Conservation (phyloP, 2,888 invertebrate species). For the Volucella inflata region DNA sequence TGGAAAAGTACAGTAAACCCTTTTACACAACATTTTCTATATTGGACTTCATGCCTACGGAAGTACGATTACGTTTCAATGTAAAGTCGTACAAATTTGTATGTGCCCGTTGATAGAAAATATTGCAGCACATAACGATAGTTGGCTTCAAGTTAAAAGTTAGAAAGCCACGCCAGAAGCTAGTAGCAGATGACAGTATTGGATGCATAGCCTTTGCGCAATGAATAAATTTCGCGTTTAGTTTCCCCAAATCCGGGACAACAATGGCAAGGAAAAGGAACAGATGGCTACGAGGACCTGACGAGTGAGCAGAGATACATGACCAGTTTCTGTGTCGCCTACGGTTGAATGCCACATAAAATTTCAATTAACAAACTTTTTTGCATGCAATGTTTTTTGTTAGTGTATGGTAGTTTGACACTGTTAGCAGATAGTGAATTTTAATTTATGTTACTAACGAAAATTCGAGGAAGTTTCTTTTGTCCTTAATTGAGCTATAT, state of each 20-base stretch:
- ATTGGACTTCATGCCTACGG: conserved; percentile 14
- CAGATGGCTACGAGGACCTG: no score
- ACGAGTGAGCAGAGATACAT: no score
- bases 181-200: conserved; percentile 12
- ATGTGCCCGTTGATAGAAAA: conserved; percentile 2
- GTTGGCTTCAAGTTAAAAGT: conserved; percentile 1
- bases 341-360: conserved; percentile 11
- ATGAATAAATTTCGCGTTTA: conserved; percentile 52
- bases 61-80: neutral
- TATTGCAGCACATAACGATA: conserved; percentile 13
- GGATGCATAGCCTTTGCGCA: conserved; percentile 21
- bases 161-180: conserved; percentile 16
- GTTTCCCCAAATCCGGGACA: conserved; percentile 38
- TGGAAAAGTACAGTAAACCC: conserved; percentile 8
- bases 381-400: conserved; percentile 1
- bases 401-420: neutral
- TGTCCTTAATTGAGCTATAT: no score
- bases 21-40: conserved; percentile 6
- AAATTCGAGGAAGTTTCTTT: no score
- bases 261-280: conserved; percentile 19
- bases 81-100: neutral
- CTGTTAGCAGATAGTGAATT: no score
- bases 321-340: neutral
- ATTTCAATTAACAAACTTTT: conserved; percentile 33
- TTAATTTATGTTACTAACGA: no score